Evolutionary conservation across 2,113 vertebrate genomes (phyloP).

Genomic region (Eulemur macaco): DNA sequence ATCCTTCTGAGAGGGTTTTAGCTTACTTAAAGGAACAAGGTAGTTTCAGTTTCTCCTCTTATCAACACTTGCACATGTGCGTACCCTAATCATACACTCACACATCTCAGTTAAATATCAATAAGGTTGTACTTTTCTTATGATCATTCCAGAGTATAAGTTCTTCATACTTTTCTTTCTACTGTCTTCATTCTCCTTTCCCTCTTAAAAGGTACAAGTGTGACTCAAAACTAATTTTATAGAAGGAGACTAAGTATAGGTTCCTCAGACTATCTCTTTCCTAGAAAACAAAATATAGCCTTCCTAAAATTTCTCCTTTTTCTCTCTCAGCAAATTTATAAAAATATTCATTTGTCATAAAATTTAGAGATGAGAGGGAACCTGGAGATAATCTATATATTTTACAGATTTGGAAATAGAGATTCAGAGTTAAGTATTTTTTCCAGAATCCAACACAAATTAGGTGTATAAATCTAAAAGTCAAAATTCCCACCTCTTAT

Average conservation of each 20-base stretch:
- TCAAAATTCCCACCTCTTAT: background rate
- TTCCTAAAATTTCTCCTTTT: background rate
- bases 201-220: background rate
- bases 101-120: background rate
- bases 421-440: background rate
- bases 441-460: background rate
- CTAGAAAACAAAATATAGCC: conserved; percentile 24
- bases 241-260: background rate
- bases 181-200: background rate
- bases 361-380: conserved; percentile 24
- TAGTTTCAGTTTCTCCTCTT: background rate
- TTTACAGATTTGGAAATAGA: conserved; percentile 18
- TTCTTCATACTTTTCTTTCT: background rate
- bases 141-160: background rate
- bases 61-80: background rate
- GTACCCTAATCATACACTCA: background rate
- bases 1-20: conserved; percentile 25
- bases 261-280: background rate
- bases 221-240: conserved; percentile 7
- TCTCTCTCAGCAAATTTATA: background rate
- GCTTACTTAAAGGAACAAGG: background rate
- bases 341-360: conserved; percentile 7
- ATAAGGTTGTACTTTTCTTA: background rate
- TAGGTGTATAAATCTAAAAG: background rate
- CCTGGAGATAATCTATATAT: background rate